Base-by-base conservation (phyloP, 1,140 invertebrate genomes). In the Ips typographus region DNA sequence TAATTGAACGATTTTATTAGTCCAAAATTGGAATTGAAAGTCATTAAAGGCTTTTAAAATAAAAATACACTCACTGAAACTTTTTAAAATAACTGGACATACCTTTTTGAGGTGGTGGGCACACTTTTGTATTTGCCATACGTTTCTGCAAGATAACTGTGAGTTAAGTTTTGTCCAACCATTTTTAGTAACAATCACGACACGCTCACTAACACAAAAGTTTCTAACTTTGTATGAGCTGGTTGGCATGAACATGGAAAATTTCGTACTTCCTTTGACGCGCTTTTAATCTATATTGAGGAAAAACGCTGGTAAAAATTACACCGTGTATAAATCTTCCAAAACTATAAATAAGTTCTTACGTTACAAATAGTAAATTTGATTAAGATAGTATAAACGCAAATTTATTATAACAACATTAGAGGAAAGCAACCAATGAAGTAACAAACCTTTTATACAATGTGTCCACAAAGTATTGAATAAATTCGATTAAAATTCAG, bases 111-210 rank as follows among this genome's bases (percentile, higher is more conserved):
- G n/a, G 39, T 59, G 2, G 39, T 42, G 4, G 63, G 53, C 6
- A 65, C 63, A 38, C 39, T 44, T 39, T 56, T 56, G 37, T 65
- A 65, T 37, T 57, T 22, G 1, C 63, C 53, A 22, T 52, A 22
- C 36, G 40, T 42, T n/a, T 65, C 52, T 4, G 39, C n/a, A 41
- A 65, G 56, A 57, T 56, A 65, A 44, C 63, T 65, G 7, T 43
- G 38, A 43, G 63, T 57, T 36, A 65, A 65, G 39, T 65, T 65
- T 57, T 65, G 63, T 4, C 63, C 63, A 4, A 65, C 63, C 63
- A 65, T 65, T 37, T 51, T 63, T 3, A 22, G 42, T 4, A 44
- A 36, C 5, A 38, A 49, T 59, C 4, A 38, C 37, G 2, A 8
- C 39, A 41, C 8, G 38, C n/a, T 22, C 53, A 56, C 53, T 37